Percentiles rank a stretch among this genome's conserved stretches.
These are phyloP conservation scores for rat (Rattus norvegicus) DNA, from an alignment of 2,113 vertebrate genomes.

Conservation along the genomic window GRCr8 NC_086028.1:75654001-75654500, in stretches of 20 bases:
- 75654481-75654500: constrained; percentile 51
- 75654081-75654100: constrained; percentile 92
- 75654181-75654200: constrained; percentile 83
- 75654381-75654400: constrained; percentile 71
- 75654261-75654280: constrained; percentile 60
- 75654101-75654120: constrained; percentile 90
- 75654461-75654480: constrained; percentile 67
- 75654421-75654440: constrained; percentile 77
- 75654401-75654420: constrained; percentile 69
- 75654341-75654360: constrained; percentile 86
- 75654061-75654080: constrained; percentile 91
- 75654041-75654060: constrained; percentile 93
- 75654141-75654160: constrained; percentile 91
- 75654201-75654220: constrained; percentile 82
- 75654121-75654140: constrained; percentile 92
- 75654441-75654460: neutral
- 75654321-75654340: constrained; percentile 83
- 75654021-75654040: constrained; percentile 95
- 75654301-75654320: constrained; percentile 81
- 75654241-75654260: constrained; percentile 81
- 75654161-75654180: constrained; percentile 84
- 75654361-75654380: constrained; percentile 61
- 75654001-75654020: constrained; percentile 93
- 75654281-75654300: constrained; percentile 81
- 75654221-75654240: constrained; percentile 85